Conservation (phyloP, 2,113 vertebrate species). For the Bombycilla garrulus region DNA sequence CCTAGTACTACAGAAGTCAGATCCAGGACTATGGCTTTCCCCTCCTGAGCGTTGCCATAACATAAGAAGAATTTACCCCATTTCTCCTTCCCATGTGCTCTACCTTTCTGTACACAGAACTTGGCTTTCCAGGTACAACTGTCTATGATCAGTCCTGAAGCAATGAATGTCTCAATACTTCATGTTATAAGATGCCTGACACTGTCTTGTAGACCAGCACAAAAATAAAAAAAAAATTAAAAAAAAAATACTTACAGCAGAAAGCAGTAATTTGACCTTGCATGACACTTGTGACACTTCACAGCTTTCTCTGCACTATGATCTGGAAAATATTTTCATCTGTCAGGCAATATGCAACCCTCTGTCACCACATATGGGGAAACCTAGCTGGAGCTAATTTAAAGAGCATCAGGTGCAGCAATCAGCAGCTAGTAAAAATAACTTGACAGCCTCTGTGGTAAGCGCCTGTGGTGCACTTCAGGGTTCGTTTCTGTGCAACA, state of each 20-base stretch:
- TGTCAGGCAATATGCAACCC: neutral
- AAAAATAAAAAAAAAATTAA: too few species aligned
- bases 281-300: neutral
- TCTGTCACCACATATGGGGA: neutral
- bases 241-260: neutral
- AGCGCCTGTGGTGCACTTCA: neutral
- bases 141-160: neutral
- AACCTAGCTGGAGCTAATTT: conserved; percentile 33
- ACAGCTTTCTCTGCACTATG: neutral
- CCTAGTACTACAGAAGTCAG: neutral
- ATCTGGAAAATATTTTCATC: conserved; percentile 13
- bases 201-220: neutral
- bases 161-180: neutral
- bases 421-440: conserved; percentile 23
- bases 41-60: neutral
- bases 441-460: neutral
- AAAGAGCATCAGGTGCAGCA: conserved; percentile 22
- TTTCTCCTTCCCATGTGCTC: neutral
- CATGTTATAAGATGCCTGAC: neutral
- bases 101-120: neutral
- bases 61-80: neutral
- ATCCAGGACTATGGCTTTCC: neutral
- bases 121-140: neutral
- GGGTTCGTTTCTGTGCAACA: neutral
- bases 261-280: neutral